Base-by-base conservation (phyloP, 2,797 vertebrate species). In the Nothura maculosa region DNA sequence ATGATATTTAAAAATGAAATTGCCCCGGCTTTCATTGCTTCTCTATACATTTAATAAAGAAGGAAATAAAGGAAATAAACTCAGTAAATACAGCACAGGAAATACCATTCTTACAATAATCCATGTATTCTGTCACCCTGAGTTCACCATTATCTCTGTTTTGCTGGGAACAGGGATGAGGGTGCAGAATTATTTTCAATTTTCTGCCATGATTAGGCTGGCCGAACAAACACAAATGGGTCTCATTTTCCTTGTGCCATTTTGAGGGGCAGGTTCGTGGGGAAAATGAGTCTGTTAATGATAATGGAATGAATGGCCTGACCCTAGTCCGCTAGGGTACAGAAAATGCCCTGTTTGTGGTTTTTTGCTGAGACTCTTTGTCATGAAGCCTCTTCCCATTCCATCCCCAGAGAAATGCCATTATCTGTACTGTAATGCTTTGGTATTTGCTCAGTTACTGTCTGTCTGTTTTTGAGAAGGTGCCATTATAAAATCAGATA, bases 1-100 rank as follows among this genome's bases (percentile, higher is more conserved):
- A 81, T 32, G 30, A 75, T 91, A 92, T 93, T 94, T 88, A 47
- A 87, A 93, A 88, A 81, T 82, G 89, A 94, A 95, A 93, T 92
- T 69, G 82, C 58, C 62, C 50, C 62, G 83, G 75, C 52, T 83
- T 90, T 92, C 82, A 86, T 74, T 94, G 74, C 84, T 88, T 84
- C 64, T 94, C 68, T 42, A 75, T 61, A 72, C 78, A 80, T 86
- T 79, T 81, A 87, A 82, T 85, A 85, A 95, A 87, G 42, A 92
- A 70, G 57, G 66, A 85, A 81, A 82, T 88, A 43, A 10, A 10
- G 18, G 47, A 50, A 16, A 42, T 75, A 83, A 80, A n/a, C n/a
- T n/a, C 48, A 63, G 40, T 69, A 67, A 84, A 86, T 62, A 27
- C 40, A 25, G 74, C 24, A 25, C 48, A 48, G 48, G 48, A 54